A percentile compares a stretch with the other conserved stretches of the same genome.
phyloP scores from a whole-genome alignment of 2,888 invertebrate genomes.

The Sicus ferrugineus region DNA sequence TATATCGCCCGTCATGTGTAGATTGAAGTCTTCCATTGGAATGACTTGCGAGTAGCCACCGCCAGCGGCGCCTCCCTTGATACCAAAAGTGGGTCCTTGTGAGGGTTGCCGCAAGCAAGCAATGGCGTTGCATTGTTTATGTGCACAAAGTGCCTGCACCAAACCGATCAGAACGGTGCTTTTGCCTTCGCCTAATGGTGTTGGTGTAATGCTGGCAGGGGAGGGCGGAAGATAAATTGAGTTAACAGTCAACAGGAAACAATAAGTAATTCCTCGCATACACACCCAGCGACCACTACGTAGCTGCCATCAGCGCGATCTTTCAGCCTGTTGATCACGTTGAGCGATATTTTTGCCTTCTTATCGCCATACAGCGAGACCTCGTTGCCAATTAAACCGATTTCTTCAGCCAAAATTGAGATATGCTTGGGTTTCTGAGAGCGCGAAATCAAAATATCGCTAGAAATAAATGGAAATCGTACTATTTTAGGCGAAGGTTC shows the following conservation, averaged over 20 bases:
- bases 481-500: background rate
- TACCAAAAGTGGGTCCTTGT: conserved; percentile 98
- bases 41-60: conserved; percentile 97
- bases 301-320: conserved; percentile 83
- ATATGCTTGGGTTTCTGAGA: conserved; percentile 89
- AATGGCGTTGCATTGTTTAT: conserved; percentile 84
- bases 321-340: conserved; percentile 78
- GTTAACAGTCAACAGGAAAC: conserved; percentile 1
- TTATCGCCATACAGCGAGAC: conserved; percentile 90
- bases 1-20: conserved; percentile 97
- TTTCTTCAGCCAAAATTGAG: conserved; percentile 77
- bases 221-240: background rate
- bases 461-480: conserved; percentile 52
- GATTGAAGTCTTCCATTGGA: conserved; percentile 99
- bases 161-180: conserved; percentile 94
- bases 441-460: conserved; percentile 90
- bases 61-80: conserved; percentile 95
- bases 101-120: conserved; percentile 97
- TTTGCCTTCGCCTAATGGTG: conserved; percentile 98
- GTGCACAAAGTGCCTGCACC: conserved; percentile 89
- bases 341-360: conserved; percentile 92
- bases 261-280: conserved; percentile 32
- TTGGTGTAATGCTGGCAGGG: conserved; percentile 86
- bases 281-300: conserved; percentile 92
- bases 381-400: conserved; percentile 82